These are phyloP conservation scores for Sphinx pinastri DNA, from an alignment of 2,888 invertebrate species.

Conservation along the genomic window DNA sequence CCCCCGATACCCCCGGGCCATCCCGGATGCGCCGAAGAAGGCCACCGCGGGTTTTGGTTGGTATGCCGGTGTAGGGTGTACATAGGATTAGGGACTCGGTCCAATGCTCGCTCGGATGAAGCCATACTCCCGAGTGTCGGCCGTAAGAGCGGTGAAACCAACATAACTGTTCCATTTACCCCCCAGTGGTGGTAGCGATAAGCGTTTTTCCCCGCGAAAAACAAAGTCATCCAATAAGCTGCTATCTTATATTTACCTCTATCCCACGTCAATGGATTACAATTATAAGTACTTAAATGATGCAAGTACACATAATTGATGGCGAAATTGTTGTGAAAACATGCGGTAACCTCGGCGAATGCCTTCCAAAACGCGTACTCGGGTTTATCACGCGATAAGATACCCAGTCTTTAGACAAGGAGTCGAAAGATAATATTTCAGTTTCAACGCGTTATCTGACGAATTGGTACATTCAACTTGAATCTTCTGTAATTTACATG, in stretches of 20 bases:
- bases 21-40: too few relatives aligned
- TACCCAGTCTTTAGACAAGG: slow-evolving; percentile 64
- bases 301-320: slow-evolving; percentile 35
- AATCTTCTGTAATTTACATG: slow-evolving; percentile 49
- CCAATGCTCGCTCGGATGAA: too few relatives aligned
- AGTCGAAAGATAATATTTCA: slow-evolving; percentile 56
- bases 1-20: too few relatives aligned
- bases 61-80: too few relatives aligned
- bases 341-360: slow-evolving; percentile 52
- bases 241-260: neutral
- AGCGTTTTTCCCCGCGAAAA: too few relatives aligned
- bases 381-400: slow-evolving; percentile 63
- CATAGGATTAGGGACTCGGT: too few relatives aligned
- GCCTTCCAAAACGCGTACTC: slow-evolving; percentile 50
- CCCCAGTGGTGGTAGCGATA: too few relatives aligned
- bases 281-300: slow-evolving; percentile 24
- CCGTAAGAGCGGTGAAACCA: too few relatives aligned
- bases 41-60: too few relatives aligned
- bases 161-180: too few relatives aligned
- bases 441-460: slow-evolving; percentile 58
- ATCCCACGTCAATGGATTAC: neutral
- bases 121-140: too few relatives aligned
- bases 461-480: slow-evolving; percentile 70
- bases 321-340: slow-evolving; percentile 49
- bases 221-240: too few relatives aligned